Evolutionary conservation across 2,888 invertebrate genomes (phyloP), one percentile per base, ranked within the genome.

Genomic region (Drosophila yooni): DNA sequence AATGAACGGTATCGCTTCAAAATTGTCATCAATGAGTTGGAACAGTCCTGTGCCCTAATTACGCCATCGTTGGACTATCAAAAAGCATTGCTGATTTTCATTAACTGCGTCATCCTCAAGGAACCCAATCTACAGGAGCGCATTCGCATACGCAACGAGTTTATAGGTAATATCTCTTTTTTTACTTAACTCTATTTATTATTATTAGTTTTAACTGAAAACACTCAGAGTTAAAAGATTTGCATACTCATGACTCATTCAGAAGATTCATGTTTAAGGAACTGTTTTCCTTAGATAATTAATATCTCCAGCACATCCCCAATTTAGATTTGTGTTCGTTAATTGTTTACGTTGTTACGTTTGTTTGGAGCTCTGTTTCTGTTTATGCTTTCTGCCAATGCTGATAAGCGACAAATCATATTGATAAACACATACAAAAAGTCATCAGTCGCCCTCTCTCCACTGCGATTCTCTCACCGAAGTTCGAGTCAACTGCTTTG

Each of bases 101-200:
- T 99, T 94, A 99, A 99, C 94, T 98, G 98, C 93, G 96, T 98
- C 92, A 97, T 99, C 93, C 97, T 98, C 91, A 97, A 98, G 27
- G 97, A 97, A 15, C 96, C 97, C 54, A 95, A 96, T 70, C 94
- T 98, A 77, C 96, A 97, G 81, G 98, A 98, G 92, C 95, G 99
- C 89, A 96, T 97, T 79, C 94, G 97, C 81, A 96, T 98, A 79
- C 95, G 99, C 89, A 98, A 98, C 92, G 99, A 99, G 94, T 98
- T 99, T 93, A 97, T 98, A 91, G 98, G 99, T 98, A 93, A 95
- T 95, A 36, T 29, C 4, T 10, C 5, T 21, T 15, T 7, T 21
- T 21, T 21, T 21, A 43, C 21, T 21, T 11, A 0, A n/a, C 6
- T 38, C 2, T 40, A 29, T 33, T 31, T 43, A 11, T 15, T 29